Base-by-base conservation (phyloP, 2,113 vertebrate genomes). In the Seriola quinqueradiata region DNA sequence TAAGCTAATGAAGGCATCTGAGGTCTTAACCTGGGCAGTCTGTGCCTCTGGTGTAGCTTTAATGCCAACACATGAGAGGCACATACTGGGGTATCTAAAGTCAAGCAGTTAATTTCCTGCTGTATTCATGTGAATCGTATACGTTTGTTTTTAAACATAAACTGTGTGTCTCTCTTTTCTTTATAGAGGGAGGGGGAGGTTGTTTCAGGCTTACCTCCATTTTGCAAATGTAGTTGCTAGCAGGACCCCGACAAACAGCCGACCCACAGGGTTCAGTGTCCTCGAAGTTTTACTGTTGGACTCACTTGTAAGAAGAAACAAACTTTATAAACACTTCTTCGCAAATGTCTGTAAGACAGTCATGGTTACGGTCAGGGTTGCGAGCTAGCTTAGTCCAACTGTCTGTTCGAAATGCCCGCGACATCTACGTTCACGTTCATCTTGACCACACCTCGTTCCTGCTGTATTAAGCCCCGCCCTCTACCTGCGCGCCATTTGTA, bases 171-270 rank as follows among this genome's bases (percentile, higher is more conserved):
- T 52, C 6, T 52, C 19, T 34, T 11, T n/a, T 46, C 25, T 32
- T 44, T 21, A 14, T 54, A 2, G 52, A 54, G 21, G 52, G 52
- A 1, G 9, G 9, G 23, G 1, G 14, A 50, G 7, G 6, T 5
- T 12, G 57, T 64, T 78, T 32, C 7, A 3, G 10, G 17, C 67
- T 70, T 23, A 71, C 67, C 48, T 63, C 46, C 17, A n/a, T 52
- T 21, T 52, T 6, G 1, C 48, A 52, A 21, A 21, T 8, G 17
- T 52, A 8, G 48, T 6, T 1, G 48, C 5, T 19, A 19, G 48
- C 12, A n/a, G 8, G 28, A 36, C 28, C 8, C 7, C 16, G 21
- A 6, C 8, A 42, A 16, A 36, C 17, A 12, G 57, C 4, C 1
- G 2, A 19, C 48, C 34, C 16, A 54, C 28, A 25, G 4, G 9